Base-by-base conservation (phyloP, 30 jellyfish, hydroid and myxozoan species). In the Aurelia coerulea region DNA sequence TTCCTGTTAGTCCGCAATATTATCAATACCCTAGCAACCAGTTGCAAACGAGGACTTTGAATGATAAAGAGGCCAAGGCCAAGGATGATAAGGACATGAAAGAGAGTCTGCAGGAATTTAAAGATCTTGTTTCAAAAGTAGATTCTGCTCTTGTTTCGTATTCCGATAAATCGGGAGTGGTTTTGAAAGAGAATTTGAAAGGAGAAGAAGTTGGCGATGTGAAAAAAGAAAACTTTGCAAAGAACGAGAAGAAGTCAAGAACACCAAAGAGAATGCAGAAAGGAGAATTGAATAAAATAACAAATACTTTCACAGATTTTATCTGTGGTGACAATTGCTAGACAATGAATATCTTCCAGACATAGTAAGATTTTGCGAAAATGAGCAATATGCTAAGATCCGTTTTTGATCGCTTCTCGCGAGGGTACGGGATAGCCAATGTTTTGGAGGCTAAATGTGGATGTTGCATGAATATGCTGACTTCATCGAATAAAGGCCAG, bases 141-240 rank as follows among this genome's bases (percentile, higher is more conserved):
- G 85, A 82, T 62, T 82, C 91, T 2, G 91, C 91, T 11, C 62
- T 82, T 1, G 71, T 82, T 14, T 82, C 91, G 17, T 82, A 67
- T 71, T 37, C 78, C 1, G 81, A 82, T 12, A 41, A 70, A 54
- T 37, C 80, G 2, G 91, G 91, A 12, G 91, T 82, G 12, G 59
- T 69, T 2, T 52, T 82, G 72, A 82, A 64, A 14, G 91, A 82
- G 68, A 82, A 70, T 32, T 39, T 82, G 52, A 68, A 69, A 51
- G 85, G 91, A 0, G 72, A 18, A 18, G 78, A 54, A 13, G 16
- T n/a, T 7, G 81, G 72, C 41, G 56, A 54, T 2, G 64, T 17
- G 50, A 80, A 53, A 2, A 66, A 76, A 7, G 65, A 19, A 37
- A 33, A 50, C n/a, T 5, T 50, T 1, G 85, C 72, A 60, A 41